Base-by-base conservation (phyloP, 2,888 invertebrate species). In the Dicycla oo region DNA sequence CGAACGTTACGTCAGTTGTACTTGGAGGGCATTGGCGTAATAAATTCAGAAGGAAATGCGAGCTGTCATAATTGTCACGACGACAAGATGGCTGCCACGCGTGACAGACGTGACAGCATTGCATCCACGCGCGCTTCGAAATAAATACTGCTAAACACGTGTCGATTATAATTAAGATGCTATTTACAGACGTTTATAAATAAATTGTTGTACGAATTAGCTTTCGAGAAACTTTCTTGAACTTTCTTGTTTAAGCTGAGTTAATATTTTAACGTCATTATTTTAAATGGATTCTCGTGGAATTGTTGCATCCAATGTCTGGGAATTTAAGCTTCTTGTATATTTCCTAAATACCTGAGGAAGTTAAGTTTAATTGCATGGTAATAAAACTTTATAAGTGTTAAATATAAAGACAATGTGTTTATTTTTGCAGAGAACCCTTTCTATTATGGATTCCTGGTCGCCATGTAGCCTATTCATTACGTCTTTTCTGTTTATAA, bases 31-130 rank as follows among this genome's bases (percentile, higher is more conserved):
- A 69, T 72, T 69, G 68, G 49, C 67, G 80, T 82, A 78, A 82
- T 86, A 79, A 82, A 82, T 84, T 74, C 61, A 11, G 61, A 73
- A 80, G 67, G 71, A 66, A 78, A 73, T 62, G 66, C 77, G 26
- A 69, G 71, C 75, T 85, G 82, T 85, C 85, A 84, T 84, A 85
- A 81, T 65, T 74, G 75, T 82, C 82, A 86, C 63, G 51, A 64
- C 38, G 56, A 75, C 68, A 85, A 84, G 68, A 85, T 85, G 86
- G 77, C 75, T 60, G 84, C 82, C 71, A 77, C 43, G 65, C 62
- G 30, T 78, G 75, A 72, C 80, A 73, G 75, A 11, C 77, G 57
- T 65, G 62, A 43, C 60, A 69, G 75, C 60, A 75, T 38, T 67
- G 73, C 69, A 66, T 75, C 73, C 84, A 79, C 75, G 79, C 81